Evolutionary conservation across 2,888 invertebrate genomes (phyloP).

Genomic region (Brachynemurus nebulosus): DNA sequence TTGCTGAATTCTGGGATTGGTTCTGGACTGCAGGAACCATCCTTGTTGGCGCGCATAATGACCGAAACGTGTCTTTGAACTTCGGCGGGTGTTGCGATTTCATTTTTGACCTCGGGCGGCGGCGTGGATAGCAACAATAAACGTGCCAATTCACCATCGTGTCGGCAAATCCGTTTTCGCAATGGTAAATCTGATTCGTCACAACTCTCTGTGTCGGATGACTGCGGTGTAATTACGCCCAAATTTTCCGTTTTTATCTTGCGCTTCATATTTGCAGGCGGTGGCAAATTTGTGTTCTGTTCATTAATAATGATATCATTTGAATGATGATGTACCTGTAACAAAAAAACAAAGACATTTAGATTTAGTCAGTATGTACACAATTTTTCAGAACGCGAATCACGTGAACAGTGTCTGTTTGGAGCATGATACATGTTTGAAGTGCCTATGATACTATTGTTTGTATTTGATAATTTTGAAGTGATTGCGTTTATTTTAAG

Average conservation of each 20-base stretch:
- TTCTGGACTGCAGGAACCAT: slow-evolving; percentile 48
- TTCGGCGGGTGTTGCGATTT: slow-evolving; percentile 7
- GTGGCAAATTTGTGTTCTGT: slow-evolving; percentile 33
- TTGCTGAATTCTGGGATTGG: slow-evolving; percentile 30
- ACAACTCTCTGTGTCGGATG: slow-evolving; percentile 63
- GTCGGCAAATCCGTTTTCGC: slow-evolving; percentile 31
- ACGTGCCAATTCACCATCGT: slow-evolving; percentile 42
- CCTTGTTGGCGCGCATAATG: slow-evolving; percentile 73
- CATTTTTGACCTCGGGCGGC: slow-evolving; percentile 32
- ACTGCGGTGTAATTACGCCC: slow-evolving; percentile 61
- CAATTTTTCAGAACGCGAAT: no score
- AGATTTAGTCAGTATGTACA: no score
- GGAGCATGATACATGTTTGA: slow-evolving; percentile 17
- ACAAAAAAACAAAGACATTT: slow-evolving; percentile 34
- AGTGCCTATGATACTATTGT: no score
- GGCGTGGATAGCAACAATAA: slow-evolving; percentile 41
- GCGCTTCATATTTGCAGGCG: slow-evolving; percentile 23
- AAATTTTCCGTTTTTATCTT: slow-evolving; percentile 19
- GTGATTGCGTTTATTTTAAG: no score
- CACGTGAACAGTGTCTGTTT: slow-evolving; percentile 27
- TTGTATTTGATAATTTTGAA: no score
- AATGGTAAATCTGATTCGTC: slow-evolving; percentile 46
- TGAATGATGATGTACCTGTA: no score
- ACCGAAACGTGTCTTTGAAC: slow-evolving; percentile 46
- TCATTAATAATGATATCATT: slow-evolving; percentile 25